A percentile compares a stretch with the other conserved stretches of the same genome.
phyloP scores from a whole-genome alignment of 2,797 vertebrate genomes.

The Pangasius djambal region DNA sequence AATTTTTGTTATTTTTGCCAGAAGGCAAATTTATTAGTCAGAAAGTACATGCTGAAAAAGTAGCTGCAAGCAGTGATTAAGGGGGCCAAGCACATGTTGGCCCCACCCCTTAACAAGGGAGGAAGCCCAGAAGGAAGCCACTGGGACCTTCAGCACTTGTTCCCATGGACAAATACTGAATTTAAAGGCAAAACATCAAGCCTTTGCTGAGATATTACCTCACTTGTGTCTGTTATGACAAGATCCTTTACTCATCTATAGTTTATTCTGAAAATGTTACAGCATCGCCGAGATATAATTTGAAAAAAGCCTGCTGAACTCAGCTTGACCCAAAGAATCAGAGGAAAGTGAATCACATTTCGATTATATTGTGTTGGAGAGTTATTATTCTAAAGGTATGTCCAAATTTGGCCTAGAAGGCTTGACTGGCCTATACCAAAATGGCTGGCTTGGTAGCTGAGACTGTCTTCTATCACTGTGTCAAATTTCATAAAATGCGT shows the following conservation, averaged over 20 bases:
- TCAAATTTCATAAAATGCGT: no score
- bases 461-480: no score
- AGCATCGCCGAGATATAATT: not conserved
- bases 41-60: not conserved
- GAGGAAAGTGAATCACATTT: not conserved
- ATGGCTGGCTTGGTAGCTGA: not conserved
- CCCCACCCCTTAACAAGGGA: not conserved
- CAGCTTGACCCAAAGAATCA: not conserved
- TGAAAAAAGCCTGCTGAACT: not conserved
- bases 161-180: not conserved
- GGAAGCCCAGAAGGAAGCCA: not conserved
- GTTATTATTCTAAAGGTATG: not conserved
- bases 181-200: not conserved
- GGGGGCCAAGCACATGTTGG: not conserved
- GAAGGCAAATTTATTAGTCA: no score
- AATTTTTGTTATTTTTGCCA: no score
- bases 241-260: not conserved
- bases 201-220: no score
- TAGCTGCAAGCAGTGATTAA: not conserved
- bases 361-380: not conserved
- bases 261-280: not conserved
- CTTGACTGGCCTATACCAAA: not conserved
- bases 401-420: not conserved
- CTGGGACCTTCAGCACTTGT: not conserved
- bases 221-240: no score